Evolutionary conservation across 2,888 invertebrate genomes (phyloP), one percentile per base, ranked within the genome.

Genomic region (Eubasilissa splendida): DNA sequence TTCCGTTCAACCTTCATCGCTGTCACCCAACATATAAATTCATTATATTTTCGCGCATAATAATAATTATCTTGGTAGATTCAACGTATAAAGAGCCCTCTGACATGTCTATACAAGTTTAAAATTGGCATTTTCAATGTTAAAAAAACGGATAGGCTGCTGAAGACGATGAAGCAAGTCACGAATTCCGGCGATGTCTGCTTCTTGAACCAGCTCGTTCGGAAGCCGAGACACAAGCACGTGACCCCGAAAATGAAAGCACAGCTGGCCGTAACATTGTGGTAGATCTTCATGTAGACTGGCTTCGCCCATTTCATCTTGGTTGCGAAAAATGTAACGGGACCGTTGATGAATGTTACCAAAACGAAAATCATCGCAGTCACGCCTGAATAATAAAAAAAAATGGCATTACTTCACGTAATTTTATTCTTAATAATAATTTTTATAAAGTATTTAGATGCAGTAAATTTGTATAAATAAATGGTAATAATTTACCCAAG

Each of bases 401-500:
- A 75, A 54, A 71, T 10, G 3, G n/a, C 50, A 12, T 22, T 1
- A 22, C 22, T 22, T 11, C 54, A 54, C 54, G 54, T 54, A 11
- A 54, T 54, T 54, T 54, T 54, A 54, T 54, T 54, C 54, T 54
- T 11, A 11, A 11, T 54, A 11, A 54, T 54, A 12, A 11, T 11
- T 54, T 54, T 54, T 11, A 54, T 54, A 12, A 22, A 22, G 22
- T 22, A 22, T 22, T 22, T 22, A 1, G 22, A 1, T 22, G 22
- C 1, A 22, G 22, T 22, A 22, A 22, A 8, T 58, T 56, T 56
- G 7, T 4, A 56, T 58, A 58, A n/a, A 58, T 2, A 3, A 5
- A 42, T 42, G 0, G 42, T n/a, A 42, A 9, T 50, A 31, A 77
- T 87, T 88, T 86, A 91, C 91, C 91, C 80, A 90, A 89, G 82